phyloP scores from a whole-genome alignment of 2,113 vertebrate species.

The Calidris pugnax region DNA sequence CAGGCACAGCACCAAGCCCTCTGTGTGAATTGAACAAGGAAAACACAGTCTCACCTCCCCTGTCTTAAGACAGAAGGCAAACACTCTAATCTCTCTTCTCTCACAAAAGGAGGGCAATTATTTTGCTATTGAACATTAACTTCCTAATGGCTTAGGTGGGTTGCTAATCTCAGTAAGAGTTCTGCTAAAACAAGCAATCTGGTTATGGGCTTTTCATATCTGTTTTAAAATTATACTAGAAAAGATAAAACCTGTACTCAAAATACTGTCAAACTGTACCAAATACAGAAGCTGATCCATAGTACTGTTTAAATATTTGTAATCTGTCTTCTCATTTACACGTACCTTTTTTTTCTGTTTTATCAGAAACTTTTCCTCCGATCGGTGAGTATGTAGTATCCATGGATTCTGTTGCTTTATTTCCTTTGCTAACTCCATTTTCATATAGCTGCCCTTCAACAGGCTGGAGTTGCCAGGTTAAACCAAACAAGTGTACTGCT shows the following conservation, averaged over 20 bases:
- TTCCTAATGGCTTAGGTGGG: not conserved
- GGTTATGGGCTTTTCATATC: not conserved
- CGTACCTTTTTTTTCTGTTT: conserved; percentile 85
- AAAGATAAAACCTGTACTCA: not conserved
- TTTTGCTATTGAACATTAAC: not conserved
- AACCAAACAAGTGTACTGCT: conserved; percentile 97
- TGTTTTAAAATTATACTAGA: not conserved
- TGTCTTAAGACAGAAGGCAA: not conserved
- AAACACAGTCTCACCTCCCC: not conserved
- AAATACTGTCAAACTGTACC: not conserved
- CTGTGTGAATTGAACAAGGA: not conserved
- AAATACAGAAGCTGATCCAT: not conserved
- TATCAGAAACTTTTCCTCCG: conserved; percentile 88
- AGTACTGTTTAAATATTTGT: not conserved
- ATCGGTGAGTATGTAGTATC: conserved; percentile 87
- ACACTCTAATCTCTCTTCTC: not conserved
- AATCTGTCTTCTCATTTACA: not conserved
- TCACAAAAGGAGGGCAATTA: not conserved
- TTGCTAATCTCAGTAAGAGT: not conserved
- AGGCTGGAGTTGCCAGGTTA: conserved; percentile 96
- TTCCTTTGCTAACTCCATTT: conserved; percentile 92
- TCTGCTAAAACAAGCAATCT: not conserved
- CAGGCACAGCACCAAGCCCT: not conserved
- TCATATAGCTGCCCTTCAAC: conserved; percentile 94
- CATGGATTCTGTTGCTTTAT: conserved; percentile 80